Evolutionary conservation across 2,113 vertebrate genomes (phyloP).

Genomic region (Physeter macrocephalus): DNA sequence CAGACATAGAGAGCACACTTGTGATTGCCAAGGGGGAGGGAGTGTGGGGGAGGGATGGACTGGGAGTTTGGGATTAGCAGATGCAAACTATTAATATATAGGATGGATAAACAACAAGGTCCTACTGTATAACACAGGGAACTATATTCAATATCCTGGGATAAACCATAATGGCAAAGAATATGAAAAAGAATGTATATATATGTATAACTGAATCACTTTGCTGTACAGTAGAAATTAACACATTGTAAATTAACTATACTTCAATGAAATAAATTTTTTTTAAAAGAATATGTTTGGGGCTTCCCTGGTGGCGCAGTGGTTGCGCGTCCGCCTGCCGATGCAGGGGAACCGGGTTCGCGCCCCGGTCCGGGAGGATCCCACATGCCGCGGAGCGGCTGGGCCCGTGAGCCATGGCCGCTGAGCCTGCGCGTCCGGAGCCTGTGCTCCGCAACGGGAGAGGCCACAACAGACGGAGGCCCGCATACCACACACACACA

Average conservation of each 20-base stretch:
- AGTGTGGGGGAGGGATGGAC: not conserved
- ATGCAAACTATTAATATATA: not conserved
- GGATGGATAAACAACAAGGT: not conserved
- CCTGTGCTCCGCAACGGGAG: too few species aligned
- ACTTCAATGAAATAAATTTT: not conserved
- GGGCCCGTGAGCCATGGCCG: too few species aligned
- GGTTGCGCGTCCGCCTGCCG: too few species aligned
- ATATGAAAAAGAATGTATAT: not conserved
- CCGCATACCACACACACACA: too few species aligned
- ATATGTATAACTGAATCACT: not conserved
- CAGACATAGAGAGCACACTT: not conserved
- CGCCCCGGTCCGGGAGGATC: too few species aligned
- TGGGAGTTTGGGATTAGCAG: not conserved
- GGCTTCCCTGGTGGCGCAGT: too few species aligned
- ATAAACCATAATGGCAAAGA: not conserved
- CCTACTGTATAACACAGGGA: not conserved
- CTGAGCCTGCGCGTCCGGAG: too few species aligned
- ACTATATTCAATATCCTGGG: not conserved
- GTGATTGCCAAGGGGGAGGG: fast-evolving
- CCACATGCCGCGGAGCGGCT: too few species aligned
- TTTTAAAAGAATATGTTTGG: not conserved
- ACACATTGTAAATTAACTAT: not conserved
- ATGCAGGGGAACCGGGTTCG: too few species aligned
- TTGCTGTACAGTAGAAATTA: not conserved
- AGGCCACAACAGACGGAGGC: too few species aligned